Percentiles rank a stretch among this genome's conserved stretches.
Conservation (phyloP, 2,888 invertebrate species). For the Diaperis boleti region DNA sequence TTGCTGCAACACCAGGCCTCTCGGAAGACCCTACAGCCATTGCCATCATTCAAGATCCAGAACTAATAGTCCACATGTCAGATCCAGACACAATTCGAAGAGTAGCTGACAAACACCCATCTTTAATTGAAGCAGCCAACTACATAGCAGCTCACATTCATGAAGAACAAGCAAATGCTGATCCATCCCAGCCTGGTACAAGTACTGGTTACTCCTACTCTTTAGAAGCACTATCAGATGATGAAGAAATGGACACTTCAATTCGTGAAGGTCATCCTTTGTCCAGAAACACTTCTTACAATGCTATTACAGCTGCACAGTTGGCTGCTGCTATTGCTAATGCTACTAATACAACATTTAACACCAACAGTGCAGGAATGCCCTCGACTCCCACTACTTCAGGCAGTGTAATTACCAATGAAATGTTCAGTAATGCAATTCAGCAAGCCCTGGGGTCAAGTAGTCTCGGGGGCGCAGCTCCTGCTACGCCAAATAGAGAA, state of each 20-base stretch:
- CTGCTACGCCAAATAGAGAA: slow-evolving; percentile 35
- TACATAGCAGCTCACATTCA: slow-evolving; percentile 73
- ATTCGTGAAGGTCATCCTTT: slow-evolving; percentile 60
- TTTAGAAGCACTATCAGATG: slow-evolving; percentile 70
- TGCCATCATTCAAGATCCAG: slow-evolving; percentile 82
- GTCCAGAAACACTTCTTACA: slow-evolving; percentile 61
- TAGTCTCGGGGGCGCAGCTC: slow-evolving; percentile 44
- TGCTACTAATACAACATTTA: slow-evolving; percentile 62
- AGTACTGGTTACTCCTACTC: slow-evolving; percentile 68
- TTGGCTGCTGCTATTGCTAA: slow-evolving; percentile 80
- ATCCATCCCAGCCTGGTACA: slow-evolving; percentile 68
- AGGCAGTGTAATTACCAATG: slow-evolving; percentile 74
- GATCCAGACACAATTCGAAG: slow-evolving; percentile 77
- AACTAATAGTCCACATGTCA: slow-evolving; percentile 78
- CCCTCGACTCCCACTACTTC: slow-evolving; percentile 45
- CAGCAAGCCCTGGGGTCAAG: slow-evolving; percentile 73
- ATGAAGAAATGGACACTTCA: slow-evolving; percentile 70
- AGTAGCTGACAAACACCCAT: slow-evolving; percentile 77
- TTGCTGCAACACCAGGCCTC: slow-evolving; percentile 78
- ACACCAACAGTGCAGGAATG: slow-evolving; percentile 54
- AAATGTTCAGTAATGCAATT: slow-evolving; percentile 85
- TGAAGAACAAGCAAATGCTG: slow-evolving; percentile 69
- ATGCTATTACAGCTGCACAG: slow-evolving; percentile 79
- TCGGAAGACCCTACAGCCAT: slow-evolving; percentile 79
- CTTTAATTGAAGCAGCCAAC: slow-evolving; percentile 77